Evolutionary conservation across 2,797 vertebrate species (phyloP).

Genomic region (Periophthalmus magnuspinnatus): DNA sequence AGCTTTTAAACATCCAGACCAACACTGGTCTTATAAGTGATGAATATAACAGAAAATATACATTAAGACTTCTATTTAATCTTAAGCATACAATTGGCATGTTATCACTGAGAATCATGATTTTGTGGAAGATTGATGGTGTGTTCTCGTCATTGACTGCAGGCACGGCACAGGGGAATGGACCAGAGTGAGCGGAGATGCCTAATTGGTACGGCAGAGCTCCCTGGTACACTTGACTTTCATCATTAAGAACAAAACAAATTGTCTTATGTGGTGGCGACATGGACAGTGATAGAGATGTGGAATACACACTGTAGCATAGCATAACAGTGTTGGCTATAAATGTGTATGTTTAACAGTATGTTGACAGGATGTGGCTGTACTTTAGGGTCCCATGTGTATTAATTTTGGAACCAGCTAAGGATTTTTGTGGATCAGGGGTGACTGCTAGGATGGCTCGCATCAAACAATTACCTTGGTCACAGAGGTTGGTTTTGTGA

Average conservation of each 20-base stretch:
- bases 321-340: neutral
- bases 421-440: constrained; percentile 4
- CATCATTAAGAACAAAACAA: constrained; percentile 38
- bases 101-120: neutral
- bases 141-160: constrained; percentile 19
- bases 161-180: constrained; percentile 24
- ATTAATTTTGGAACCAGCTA: constrained; percentile 33
- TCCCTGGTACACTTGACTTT: constrained; percentile 45
- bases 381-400: constrained; percentile 10
- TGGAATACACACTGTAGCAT: constrained; percentile 18
- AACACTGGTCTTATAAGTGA: neutral
- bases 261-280: neutral
- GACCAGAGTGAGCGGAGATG: constrained; percentile 14
- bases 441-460: neutral
- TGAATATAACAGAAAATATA: neutral
- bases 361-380: constrained; percentile 1
- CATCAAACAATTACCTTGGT: neutral
- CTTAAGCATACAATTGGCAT: neutral
- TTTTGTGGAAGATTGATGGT: constrained; percentile 4
- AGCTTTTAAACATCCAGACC: neutral
- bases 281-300: constrained; percentile 20
- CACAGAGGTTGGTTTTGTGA: neutral
- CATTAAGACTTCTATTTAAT: neutral
- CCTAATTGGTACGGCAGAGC: constrained; percentile 52
- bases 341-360: neutral